Percentiles rank a stretch among this genome's conserved stretches.
phyloP scores from a whole-genome alignment of 37 sponge, comb jelly and placozoan genomes.

The Mnemiopsis leidyi region DNA sequence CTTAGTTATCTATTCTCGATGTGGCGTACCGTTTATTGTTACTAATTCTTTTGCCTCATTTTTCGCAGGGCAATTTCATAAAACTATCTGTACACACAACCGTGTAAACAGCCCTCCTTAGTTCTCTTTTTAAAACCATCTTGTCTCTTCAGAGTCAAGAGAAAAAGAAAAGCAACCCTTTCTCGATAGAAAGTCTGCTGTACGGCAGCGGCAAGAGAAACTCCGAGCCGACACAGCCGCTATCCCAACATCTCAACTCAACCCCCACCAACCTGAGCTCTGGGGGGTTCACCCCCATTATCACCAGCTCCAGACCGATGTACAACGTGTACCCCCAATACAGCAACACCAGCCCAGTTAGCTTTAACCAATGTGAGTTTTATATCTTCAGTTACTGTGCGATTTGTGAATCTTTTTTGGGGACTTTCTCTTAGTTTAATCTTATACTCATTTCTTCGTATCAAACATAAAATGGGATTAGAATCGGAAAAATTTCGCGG shows the following conservation, averaged over 20 bases:
- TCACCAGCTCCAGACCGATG: neutral
- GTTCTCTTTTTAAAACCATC: neutral
- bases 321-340: conserved; percentile 34
- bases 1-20: too few relatives aligned
- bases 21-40: too few relatives aligned
- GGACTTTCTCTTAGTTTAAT: too few relatives aligned
- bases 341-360: neutral
- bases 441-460: too few relatives aligned
- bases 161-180: conserved; percentile 63
- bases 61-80: neutral
- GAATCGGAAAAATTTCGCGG: too few relatives aligned
- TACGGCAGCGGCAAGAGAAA: conserved; percentile 40
- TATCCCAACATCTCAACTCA: neutral
- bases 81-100: neutral
- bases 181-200: conserved; percentile 35
- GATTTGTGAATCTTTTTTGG: too few relatives aligned
- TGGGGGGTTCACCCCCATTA: conserved; percentile 2
- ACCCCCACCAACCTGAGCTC: neutral
- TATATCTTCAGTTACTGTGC: too few relatives aligned
- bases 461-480: too few relatives aligned
- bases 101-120: neutral
- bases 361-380: conserved; percentile 49
- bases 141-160: conserved; percentile 55
- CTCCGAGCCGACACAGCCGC: neutral
- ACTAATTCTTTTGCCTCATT: neutral